A percentile compares a stretch with the other conserved stretches of the same genome.
Conservation (phyloP, 2,888 invertebrate species). For the Euplagia quadripunctaria region DNA sequence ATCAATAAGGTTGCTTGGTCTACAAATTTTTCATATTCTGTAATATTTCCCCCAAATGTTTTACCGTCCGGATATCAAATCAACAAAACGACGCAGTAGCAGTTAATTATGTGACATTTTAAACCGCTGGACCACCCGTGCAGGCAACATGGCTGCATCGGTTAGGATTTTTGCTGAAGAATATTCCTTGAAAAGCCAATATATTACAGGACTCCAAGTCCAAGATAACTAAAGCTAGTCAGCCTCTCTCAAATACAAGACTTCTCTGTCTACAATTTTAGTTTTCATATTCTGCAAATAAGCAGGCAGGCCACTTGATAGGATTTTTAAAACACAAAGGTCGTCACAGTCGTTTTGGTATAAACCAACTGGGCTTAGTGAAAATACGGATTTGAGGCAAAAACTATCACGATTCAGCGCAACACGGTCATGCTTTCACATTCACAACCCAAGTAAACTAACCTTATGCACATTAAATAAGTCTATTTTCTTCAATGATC, state of each 20-base stretch:
- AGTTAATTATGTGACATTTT: background rate
- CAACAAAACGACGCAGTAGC: background rate
- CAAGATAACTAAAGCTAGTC: too few relatives aligned
- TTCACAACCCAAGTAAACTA: conserved; percentile 62
- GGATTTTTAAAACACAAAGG: background rate
- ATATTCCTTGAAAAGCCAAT: too few relatives aligned
- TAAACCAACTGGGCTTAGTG: conserved; percentile 21
- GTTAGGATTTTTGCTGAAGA: too few relatives aligned
- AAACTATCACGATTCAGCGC: conserved; percentile 50
- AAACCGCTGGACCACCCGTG: too few relatives aligned
- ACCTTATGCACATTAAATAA: conserved; percentile 20
- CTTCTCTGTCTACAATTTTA: too few relatives aligned
- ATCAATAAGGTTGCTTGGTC: background rate
- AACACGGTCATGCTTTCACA: conserved; percentile 61
- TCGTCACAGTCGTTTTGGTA: background rate
- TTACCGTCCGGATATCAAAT: background rate
- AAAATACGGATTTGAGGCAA: conserved; percentile 48
- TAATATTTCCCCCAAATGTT: background rate
- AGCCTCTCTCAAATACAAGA: too few relatives aligned
- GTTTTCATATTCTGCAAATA: background rate
- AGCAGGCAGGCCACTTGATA: background rate
- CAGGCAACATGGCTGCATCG: too few relatives aligned
- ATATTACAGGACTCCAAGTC: too few relatives aligned
- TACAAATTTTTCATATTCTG: background rate
- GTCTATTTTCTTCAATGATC: background rate